A percentile compares a stretch with the other conserved stretches of the same genome.
phyloP scores from a whole-genome alignment of 1,140 invertebrate genomes.

The Melanaphis sacchari region DNA sequence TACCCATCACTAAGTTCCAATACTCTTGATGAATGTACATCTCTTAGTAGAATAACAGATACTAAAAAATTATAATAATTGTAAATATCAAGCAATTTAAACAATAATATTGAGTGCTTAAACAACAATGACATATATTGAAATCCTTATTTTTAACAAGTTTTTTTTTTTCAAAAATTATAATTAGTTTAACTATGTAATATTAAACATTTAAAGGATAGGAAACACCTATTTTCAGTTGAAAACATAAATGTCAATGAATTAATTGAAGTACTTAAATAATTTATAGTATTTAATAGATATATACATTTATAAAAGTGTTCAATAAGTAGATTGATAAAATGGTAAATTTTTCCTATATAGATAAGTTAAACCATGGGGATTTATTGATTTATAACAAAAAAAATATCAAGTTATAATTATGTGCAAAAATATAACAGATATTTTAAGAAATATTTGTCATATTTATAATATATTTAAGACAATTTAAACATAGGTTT shows the following conservation, averaged over 20 bases:
- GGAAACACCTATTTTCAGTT: too few relatives aligned
- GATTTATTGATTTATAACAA: not conserved
- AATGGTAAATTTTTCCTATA: not conserved
- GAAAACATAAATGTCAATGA: too few relatives aligned
- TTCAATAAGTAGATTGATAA: too few relatives aligned
- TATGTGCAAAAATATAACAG: too few relatives aligned
- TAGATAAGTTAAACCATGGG: not conserved
- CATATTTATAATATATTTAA: too few relatives aligned
- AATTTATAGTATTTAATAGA: not conserved
- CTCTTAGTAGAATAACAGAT: not conserved
- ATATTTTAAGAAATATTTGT: too few relatives aligned
- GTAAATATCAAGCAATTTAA: not conserved
- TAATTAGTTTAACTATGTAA: not conserved
- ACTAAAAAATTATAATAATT: constrained; percentile 23
- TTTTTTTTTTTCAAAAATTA: not conserved
- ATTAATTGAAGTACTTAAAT: too few relatives aligned
- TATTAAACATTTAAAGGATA: not conserved
- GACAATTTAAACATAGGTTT: too few relatives aligned
- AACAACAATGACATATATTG: not conserved
- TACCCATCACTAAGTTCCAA: constrained; percentile 62
- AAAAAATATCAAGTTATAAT: not conserved
- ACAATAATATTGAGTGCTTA: not conserved
- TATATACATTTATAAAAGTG: too few relatives aligned
- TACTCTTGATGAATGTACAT: constrained; percentile 58
- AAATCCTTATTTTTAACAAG: not conserved